Evolutionary conservation across 2,888 invertebrate genomes (phyloP).

Genomic region (Limnephilus rhombicus): DNA sequence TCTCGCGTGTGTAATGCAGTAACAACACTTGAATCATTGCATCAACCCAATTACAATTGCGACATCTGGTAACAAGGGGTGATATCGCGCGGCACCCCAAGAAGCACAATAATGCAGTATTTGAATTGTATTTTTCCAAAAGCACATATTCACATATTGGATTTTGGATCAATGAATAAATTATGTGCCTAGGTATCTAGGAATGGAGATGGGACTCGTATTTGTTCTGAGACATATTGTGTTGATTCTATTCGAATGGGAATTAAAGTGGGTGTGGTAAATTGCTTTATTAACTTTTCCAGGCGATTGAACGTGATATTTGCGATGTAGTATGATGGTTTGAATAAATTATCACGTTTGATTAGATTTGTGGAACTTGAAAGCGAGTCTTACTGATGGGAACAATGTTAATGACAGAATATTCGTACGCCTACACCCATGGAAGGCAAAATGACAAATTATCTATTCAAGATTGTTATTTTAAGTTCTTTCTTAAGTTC

Average conservation of each 20-base stretch:
- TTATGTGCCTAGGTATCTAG: constrained; percentile 20
- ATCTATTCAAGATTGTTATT: background rate
- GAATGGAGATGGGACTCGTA: background rate
- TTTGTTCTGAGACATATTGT: constrained; percentile 43
- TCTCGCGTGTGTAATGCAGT: constrained; percentile 5
- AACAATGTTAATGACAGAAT: background rate
- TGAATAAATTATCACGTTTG: constrained; percentile 16
- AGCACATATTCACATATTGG: constrained; percentile 53
- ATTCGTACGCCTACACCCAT: background rate
- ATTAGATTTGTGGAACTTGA: background rate
- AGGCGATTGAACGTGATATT: constrained; percentile 17
- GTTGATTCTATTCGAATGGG: constrained; percentile 30
- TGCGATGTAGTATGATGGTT: background rate
- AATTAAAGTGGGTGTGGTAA: constrained; percentile 42
- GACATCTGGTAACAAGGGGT: constrained; percentile 48
- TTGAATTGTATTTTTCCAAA: constrained; percentile 52
- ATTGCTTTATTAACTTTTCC: constrained; percentile 46
- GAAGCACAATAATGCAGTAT: background rate
- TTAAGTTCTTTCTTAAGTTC: too few relatives aligned
- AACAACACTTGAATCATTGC: constrained; percentile 46
- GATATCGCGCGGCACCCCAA: background rate
- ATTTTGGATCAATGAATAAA: constrained; percentile 63
- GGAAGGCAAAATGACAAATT: background rate
- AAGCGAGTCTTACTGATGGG: background rate
- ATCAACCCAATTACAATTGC: constrained; percentile 44